Evolutionary conservation across 2,888 invertebrate genomes (phyloP).

Genomic region (Eupithecia tripunctaria): DNA sequence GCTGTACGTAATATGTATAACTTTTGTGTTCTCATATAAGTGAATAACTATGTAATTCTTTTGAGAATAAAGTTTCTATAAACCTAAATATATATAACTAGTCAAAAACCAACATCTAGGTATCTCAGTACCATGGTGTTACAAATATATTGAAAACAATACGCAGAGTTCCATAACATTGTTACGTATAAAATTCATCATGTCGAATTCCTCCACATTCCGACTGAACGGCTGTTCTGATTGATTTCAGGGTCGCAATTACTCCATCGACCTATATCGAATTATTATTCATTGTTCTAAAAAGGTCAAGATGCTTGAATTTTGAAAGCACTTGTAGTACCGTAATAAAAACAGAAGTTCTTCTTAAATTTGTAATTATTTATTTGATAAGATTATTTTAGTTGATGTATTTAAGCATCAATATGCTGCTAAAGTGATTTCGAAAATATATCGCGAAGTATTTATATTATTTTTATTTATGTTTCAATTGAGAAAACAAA

Average conservation of each 20-base stretch:
- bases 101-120: background rate
- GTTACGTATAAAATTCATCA: background rate
- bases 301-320: slow-evolving; percentile 55
- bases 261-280: slow-evolving; percentile 40
- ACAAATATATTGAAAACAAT: background rate
- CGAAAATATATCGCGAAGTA: background rate
- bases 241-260: slow-evolving; percentile 21
- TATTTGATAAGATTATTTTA: background rate
- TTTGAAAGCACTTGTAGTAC: slow-evolving; percentile 24
- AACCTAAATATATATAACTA: background rate
- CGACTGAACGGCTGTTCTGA: background rate
- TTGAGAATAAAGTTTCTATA: too few relatives aligned
- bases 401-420: background rate
- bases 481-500: background rate
- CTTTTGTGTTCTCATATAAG: too few relatives aligned
- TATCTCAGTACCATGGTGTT: background rate
- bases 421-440: background rate
- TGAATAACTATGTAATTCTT: too few relatives aligned
- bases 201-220: background rate
- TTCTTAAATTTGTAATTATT: background rate
- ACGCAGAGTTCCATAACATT: background rate
- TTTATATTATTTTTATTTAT: background rate
- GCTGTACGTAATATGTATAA: too few relatives aligned
- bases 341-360: background rate
- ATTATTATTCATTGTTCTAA: slow-evolving; percentile 46